Evolutionary conservation across 2,113 vertebrate species (phyloP).

Genomic region (Coreoperca whiteheadi): DNA sequence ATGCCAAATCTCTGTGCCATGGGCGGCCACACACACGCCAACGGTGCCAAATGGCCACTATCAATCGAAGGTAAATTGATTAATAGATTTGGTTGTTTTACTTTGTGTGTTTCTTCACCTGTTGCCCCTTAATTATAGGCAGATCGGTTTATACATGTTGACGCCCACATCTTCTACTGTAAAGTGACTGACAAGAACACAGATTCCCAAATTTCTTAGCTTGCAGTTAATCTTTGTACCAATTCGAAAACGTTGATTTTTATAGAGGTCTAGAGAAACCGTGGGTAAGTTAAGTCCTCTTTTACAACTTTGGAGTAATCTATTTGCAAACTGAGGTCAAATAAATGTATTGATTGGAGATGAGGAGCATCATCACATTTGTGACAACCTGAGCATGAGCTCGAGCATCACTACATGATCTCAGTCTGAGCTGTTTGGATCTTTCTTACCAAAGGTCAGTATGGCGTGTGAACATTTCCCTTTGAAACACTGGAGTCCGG

Average conservation of each 20-base stretch:
- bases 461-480: neutral
- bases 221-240: conserved; percentile 37
- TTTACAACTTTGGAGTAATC: neutral
- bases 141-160: conserved; percentile 1
- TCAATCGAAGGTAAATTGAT: neutral
- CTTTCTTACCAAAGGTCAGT: conserved; percentile 25
- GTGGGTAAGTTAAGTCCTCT: neutral
- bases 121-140: neutral
- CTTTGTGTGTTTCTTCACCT: neutral
- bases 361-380: neutral
- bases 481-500: conserved; percentile 20
- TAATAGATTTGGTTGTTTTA: neutral
- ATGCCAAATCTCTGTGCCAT: conserved; percentile 31
- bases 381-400: neutral
- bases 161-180: neutral
- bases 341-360: neutral
- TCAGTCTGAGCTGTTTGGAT: conserved; percentile 17
- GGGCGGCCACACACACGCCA: neutral
- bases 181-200: no score
- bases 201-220: neutral
- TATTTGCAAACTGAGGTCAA: neutral
- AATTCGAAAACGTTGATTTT: neutral
- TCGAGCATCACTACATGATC: neutral
- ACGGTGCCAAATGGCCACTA: conserved; percentile 5
- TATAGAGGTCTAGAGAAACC: neutral